phyloP scores from a whole-genome alignment of 2,797 vertebrate species.

The Eospalax fontanierii region DNA sequence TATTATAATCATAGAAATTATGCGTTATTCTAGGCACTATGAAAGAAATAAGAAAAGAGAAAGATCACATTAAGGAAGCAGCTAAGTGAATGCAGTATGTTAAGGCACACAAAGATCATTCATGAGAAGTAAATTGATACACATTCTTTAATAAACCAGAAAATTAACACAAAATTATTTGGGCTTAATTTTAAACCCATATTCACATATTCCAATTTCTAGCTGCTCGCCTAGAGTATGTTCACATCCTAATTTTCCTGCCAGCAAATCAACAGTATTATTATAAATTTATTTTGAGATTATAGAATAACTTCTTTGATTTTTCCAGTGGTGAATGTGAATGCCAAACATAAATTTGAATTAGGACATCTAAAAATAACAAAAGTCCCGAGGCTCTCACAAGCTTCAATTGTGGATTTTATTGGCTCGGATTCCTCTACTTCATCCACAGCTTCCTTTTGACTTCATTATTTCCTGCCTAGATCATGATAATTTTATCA shows the following conservation, averaged over 20 bases:
- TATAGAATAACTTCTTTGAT: not conserved
- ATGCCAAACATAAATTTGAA: not conserved
- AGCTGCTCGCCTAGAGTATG: too few relatives aligned
- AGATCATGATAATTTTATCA: not conserved
- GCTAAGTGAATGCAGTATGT: not conserved
- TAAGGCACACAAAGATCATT: not conserved
- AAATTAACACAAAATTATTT: conserved; percentile 48
- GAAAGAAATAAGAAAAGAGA: not conserved
- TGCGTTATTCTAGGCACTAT: not conserved
- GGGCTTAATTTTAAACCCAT: conserved; percentile 23
- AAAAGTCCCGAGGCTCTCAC: not conserved
- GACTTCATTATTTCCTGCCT: not conserved
- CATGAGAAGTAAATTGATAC: not conserved
- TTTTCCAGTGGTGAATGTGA: not conserved
- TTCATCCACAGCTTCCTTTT: not conserved
- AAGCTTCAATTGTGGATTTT: not conserved
- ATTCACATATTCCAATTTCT: conserved; percentile 9
- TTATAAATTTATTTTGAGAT: conserved; percentile 34
- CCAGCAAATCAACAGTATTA: not conserved
- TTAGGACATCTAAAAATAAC: not conserved
- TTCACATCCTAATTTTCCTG: too few relatives aligned
- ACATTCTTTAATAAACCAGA: not conserved
- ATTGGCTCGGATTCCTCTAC: not conserved
- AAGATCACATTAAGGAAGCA: not conserved
- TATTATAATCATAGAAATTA: not conserved